Conservation (phyloP, 30 jellyfish, hydroid and myxozoan genomes). For the Aurelia sp. region DNA sequence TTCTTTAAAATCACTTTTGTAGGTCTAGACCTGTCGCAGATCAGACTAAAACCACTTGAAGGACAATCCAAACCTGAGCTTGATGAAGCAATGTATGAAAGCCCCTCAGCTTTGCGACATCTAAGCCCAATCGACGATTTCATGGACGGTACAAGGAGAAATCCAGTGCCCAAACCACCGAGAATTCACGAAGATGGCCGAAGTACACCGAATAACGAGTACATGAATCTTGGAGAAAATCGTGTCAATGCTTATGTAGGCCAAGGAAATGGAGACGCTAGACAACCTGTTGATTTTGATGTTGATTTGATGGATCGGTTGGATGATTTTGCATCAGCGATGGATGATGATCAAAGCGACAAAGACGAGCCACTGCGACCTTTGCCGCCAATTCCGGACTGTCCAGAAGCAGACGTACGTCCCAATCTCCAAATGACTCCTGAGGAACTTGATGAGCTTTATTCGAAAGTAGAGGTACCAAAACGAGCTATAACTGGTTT, state of each 20-base stretch:
- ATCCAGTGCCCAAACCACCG: slow-evolving; percentile 79
- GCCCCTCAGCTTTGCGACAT: slow-evolving; percentile 1
- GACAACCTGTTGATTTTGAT: slow-evolving; percentile 56
- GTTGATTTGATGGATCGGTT: slow-evolving; percentile 59
- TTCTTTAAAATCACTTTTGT: not conserved
- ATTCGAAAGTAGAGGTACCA: slow-evolving; percentile 77
- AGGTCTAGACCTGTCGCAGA: slow-evolving; percentile 52
- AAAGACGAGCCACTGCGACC: slow-evolving; percentile 42
- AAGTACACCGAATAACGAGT: slow-evolving; percentile 30
- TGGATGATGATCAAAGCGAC: slow-evolving; percentile 34
- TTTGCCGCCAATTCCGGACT: slow-evolving; percentile 79
- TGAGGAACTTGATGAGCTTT: slow-evolving; percentile 62
- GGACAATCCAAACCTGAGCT: not conserved
- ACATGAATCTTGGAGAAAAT: slow-evolving; percentile 44
- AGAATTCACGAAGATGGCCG: slow-evolving; percentile 50
- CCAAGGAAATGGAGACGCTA: not conserved
- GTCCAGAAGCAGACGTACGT: slow-evolving; percentile 17
- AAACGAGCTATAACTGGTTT: slow-evolving; percentile 5
- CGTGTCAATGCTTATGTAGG: not conserved
- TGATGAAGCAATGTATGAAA: not conserved
- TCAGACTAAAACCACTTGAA: slow-evolving; percentile 33
- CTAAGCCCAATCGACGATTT: slow-evolving; percentile 32
- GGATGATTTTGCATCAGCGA: slow-evolving; percentile 58
- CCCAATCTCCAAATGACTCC: slow-evolving; percentile 5
- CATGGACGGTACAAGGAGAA: slow-evolving; percentile 21